phyloP scores from a whole-genome alignment of 2,888 invertebrate species.

The Pasiphila rectangulata region DNA sequence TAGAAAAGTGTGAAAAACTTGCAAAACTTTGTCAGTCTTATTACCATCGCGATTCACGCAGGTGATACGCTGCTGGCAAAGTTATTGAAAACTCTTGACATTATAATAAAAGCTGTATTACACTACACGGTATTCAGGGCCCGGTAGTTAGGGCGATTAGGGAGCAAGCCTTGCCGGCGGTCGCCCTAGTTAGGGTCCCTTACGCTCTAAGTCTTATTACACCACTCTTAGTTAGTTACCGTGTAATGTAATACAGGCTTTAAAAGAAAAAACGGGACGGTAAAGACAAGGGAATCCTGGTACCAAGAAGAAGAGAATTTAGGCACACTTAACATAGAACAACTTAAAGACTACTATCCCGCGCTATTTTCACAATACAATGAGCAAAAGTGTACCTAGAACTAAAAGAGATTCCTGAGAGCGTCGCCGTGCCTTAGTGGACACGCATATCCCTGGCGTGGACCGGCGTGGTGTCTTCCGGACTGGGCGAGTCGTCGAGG shows the following conservation, averaged over 20 bases:
- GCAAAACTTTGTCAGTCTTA: slow-evolving; percentile 72
- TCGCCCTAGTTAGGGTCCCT: no score
- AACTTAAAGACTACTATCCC: slow-evolving; percentile 23
- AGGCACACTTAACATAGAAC: slow-evolving; percentile 25
- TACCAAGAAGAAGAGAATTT: slow-evolving; percentile 15
- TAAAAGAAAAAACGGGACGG: slow-evolving; percentile 29
- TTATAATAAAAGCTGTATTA: slow-evolving; percentile 22
- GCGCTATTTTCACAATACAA: slow-evolving; percentile 15
- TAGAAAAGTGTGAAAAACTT: slow-evolving; percentile 69
- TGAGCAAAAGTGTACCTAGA: slow-evolving; percentile 19
- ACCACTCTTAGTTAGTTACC: no score
- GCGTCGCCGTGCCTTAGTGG: slow-evolving; percentile 56
- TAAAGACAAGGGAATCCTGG: slow-evolving; percentile 21
- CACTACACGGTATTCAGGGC: no score
- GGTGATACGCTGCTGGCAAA: slow-evolving; percentile 34
- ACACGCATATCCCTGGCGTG: slow-evolving; percentile 80
- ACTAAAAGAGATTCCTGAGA: slow-evolving; percentile 14
- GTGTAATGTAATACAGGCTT: no score
- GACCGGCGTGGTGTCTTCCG: slow-evolving; percentile 84
- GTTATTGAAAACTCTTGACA: slow-evolving; percentile 23
- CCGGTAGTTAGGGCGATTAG: no score
- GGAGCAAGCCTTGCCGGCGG: no score
- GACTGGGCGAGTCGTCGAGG: slow-evolving; percentile 85
- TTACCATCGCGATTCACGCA: slow-evolving; percentile 53
- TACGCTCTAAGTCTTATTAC: no score